These are phyloP conservation scores for Cossypha niveicapilla DNA, from an alignment of 2,797 vertebrate species.

Conservation along the genomic window DNA sequence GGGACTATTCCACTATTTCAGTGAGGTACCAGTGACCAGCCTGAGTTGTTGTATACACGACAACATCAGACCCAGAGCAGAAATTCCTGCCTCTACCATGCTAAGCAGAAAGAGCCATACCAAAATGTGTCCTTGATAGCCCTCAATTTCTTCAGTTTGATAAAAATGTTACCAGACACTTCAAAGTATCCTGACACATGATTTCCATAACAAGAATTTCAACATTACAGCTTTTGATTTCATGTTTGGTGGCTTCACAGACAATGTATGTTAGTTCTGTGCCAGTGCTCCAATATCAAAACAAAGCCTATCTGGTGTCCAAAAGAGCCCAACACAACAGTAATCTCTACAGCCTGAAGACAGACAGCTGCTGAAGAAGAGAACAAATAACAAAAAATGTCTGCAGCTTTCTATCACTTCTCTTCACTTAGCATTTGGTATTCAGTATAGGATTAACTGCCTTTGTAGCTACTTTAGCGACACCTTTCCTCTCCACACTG, in stretches of 20 bases:
- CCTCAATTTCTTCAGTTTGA: neutral
- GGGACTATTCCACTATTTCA: neutral
- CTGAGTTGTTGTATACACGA: neutral
- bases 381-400: neutral
- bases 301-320: neutral
- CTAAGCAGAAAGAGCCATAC: neutral
- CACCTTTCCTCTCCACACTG: neutral
- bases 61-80: neutral
- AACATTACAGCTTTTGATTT: neutral
- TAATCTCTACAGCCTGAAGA: neutral
- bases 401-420: neutral
- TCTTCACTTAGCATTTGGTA: neutral
- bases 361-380: neutral
- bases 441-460: neutral
- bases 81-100: neutral
- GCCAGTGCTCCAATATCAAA: neutral
- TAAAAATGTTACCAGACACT: neutral
- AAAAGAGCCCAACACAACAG: neutral
- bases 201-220: neutral
- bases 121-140: neutral
- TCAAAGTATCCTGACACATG: neutral
- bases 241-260: neutral
- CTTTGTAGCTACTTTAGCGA: neutral
- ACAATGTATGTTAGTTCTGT: neutral
- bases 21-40: neutral